phyloP scores from a whole-genome alignment of 2,888 invertebrate species.

The Limnephilus lunatus region DNA sequence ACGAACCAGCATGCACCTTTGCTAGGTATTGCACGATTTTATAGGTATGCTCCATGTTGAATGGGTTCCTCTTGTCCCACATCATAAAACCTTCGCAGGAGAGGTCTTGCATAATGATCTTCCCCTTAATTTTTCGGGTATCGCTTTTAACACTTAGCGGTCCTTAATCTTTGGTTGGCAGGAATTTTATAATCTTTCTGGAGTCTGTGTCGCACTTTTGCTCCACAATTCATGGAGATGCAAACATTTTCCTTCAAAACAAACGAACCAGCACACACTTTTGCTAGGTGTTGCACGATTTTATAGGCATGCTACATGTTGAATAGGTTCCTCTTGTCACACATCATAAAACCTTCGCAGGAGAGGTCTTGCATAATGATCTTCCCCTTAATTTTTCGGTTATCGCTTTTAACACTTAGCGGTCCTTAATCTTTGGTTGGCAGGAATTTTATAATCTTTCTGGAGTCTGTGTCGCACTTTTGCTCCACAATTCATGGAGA shows the following conservation, averaged over 20 bases:
- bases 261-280: slow-evolving; percentile 66
- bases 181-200: no score
- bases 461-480: slow-evolving; percentile 14
- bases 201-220: no score
- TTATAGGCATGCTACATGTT: slow-evolving; percentile 57
- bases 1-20: no score
- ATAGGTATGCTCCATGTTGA: no score
- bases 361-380: slow-evolving; percentile 66
- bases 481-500: neutral
- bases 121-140: no score
- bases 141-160: no score
- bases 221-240: no score
- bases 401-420: slow-evolving; percentile 41
- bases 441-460: neutral
- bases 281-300: slow-evolving; percentile 65
- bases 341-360: slow-evolving; percentile 59
- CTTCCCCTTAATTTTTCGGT: slow-evolving; percentile 57
- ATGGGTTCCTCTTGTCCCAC: no score
- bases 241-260: slow-evolving; percentile 65
- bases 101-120: no score
- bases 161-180: no score
- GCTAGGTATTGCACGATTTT: no score
- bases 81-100: no score
- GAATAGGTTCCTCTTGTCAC: slow-evolving; percentile 60
- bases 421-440: slow-evolving; percentile 8